These are phyloP conservation scores for Mimachlamys varia DNA, from an alignment of 2,888 invertebrate genomes.

Conservation along the genomic window DNA sequence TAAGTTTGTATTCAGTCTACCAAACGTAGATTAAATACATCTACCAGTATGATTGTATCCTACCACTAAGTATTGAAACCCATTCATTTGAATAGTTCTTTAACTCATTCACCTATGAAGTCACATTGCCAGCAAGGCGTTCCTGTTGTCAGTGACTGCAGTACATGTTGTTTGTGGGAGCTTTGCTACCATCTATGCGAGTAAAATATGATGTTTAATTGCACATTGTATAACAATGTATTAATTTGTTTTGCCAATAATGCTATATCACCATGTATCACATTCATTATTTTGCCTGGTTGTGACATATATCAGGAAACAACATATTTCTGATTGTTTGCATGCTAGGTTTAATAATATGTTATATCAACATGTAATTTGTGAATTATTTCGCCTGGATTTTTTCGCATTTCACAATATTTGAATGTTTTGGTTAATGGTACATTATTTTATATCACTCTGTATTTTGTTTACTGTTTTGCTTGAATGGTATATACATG, in stretches of 20 bases:
- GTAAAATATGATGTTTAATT: background rate
- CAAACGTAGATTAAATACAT: no score
- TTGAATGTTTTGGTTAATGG: no score
- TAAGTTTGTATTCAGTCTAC: no score
- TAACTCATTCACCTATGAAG: no score
- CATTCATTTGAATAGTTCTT: no score
- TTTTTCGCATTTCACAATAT: no score
- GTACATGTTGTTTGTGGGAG: no score
- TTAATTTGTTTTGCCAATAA: background rate
- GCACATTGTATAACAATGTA: background rate
- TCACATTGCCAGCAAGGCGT: no score
- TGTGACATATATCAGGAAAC: background rate
- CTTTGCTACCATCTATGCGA: background rate
- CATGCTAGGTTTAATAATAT: background rate
- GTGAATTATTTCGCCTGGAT: conserved; percentile 39
- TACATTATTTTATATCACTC: no score
- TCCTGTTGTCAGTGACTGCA: no score
- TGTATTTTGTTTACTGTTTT: background rate
- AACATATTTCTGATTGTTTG: background rate
- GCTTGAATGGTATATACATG: background rate
- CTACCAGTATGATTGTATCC: no score
- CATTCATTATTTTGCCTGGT: background rate
- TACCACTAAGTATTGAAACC: no score
- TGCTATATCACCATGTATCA: background rate
- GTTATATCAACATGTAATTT: background rate